A percentile compares a stretch with the other conserved stretches of the same genome.
Evolutionary conservation across 2,888 invertebrate species (phyloP).

Genomic region (Tridacna gigas): DNA sequence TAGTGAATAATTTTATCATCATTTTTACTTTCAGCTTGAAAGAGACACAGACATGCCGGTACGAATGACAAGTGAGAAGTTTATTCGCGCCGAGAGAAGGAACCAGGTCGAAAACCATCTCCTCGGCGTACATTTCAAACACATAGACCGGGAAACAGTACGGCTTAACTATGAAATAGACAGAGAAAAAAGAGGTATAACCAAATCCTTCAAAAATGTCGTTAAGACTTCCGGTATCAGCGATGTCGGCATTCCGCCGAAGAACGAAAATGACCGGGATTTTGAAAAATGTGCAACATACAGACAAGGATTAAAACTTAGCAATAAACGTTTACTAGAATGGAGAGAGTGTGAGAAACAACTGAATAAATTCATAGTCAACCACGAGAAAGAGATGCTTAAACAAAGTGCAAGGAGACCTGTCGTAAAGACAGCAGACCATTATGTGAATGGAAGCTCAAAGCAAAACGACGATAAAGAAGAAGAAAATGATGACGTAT

Average conservation of each 20-base stretch:
- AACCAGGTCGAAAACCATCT: slow-evolving; percentile 70
- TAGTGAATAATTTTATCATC: not conserved
- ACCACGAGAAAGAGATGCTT: slow-evolving; percentile 49
- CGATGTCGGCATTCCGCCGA: slow-evolving; percentile 67
- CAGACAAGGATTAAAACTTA: slow-evolving; percentile 62
- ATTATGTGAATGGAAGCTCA: not conserved
- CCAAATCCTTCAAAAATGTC: slow-evolving; percentile 63
- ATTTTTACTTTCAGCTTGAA: slow-evolving; percentile 30
- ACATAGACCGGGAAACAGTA: slow-evolving; percentile 66
- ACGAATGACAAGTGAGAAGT: slow-evolving; percentile 66
- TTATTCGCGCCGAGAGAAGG: slow-evolving; percentile 71
- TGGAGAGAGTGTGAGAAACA: slow-evolving; percentile 71
- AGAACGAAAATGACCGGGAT: slow-evolving; percentile 65
- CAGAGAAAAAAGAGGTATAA: slow-evolving; percentile 67
- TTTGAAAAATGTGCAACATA: slow-evolving; percentile 66
- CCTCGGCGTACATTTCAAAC: slow-evolving; percentile 62
- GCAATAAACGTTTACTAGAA: slow-evolving; percentile 67
- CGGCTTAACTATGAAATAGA: slow-evolving; percentile 65
- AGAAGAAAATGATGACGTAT: slow-evolving; percentile 45
- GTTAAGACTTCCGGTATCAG: slow-evolving; percentile 72
- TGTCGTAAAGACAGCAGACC: not conserved
- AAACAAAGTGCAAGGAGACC: slow-evolving; percentile 44
- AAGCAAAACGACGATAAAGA: slow-evolving; percentile 9
- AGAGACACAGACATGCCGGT: slow-evolving; percentile 46
- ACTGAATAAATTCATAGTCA: slow-evolving; percentile 55